Conservation (phyloP, 2,113 vertebrate species). For the Puffinus mauretanicus region DNA sequence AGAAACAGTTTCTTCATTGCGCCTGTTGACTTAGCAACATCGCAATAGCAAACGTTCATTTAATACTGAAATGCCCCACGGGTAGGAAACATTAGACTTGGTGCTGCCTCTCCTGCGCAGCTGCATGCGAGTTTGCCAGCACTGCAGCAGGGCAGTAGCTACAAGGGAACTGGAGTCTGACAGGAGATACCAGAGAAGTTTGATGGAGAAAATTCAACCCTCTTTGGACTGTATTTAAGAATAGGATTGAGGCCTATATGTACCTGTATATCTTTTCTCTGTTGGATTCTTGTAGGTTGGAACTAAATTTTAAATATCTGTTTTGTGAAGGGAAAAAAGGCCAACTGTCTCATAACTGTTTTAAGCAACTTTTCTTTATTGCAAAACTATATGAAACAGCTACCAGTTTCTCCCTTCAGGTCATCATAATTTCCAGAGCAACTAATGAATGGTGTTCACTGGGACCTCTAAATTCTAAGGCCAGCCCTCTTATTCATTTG, state of each 20-base stretch:
- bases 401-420: neutral
- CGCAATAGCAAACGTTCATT: neutral
- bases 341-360: neutral
- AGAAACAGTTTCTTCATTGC: neutral
- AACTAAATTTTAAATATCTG: neutral
- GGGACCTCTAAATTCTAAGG: neutral
- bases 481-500: neutral
- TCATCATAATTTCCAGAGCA: neutral
- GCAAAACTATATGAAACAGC: neutral
- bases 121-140: rapidly evolving
- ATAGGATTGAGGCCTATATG: neutral
- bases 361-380: neutral
- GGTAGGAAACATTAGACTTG: neutral
- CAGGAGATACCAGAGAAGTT: neutral
- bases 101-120: neutral
- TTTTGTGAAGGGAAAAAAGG: neutral
- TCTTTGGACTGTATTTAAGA: neutral
- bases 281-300: neutral
- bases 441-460: neutral
- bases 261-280: neutral
- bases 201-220: neutral
- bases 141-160: neutral
- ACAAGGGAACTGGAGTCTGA: neutral
- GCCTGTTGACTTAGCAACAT: neutral
- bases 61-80: neutral